Percentiles rank a stretch among this genome's conserved stretches.
phyloP scores from a whole-genome alignment of 2,113 vertebrate genomes.

The Clarias macrocephalus region DNA sequence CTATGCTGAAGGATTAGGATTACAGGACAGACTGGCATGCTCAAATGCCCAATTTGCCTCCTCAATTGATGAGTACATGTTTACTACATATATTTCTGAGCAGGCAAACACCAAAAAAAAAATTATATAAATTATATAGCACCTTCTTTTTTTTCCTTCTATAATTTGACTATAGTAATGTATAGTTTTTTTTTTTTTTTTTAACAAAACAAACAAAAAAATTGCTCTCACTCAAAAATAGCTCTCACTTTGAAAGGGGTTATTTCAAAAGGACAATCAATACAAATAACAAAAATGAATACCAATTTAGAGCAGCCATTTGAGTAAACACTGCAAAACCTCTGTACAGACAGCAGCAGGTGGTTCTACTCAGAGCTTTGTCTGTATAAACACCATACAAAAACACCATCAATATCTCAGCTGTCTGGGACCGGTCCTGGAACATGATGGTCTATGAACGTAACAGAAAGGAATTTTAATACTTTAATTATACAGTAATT shows the following conservation, averaged over 20 bases:
- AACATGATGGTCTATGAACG: neutral
- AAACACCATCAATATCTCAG: neutral
- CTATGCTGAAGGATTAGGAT: neutral
- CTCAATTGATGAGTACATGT: neutral
- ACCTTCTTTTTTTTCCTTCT: neutral
- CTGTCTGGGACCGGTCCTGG: neutral
- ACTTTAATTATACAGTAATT: neutral
- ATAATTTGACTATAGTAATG: neutral
- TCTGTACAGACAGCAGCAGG: neutral
- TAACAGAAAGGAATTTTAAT: neutral
- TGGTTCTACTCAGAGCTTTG: neutral
- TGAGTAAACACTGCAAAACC: constrained; percentile 9
- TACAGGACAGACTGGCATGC: neutral
- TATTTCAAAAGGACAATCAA: constrained; percentile 8
- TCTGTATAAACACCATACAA: constrained; percentile 15
- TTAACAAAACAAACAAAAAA: neutral
- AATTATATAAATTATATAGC: too few species aligned
- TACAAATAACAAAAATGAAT: neutral
- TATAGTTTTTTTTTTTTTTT: neutral
- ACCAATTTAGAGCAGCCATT: constrained; percentile 9
- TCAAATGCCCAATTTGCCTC: constrained; percentile 16
- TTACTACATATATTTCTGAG: constrained; percentile 2
- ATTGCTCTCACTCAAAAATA: neutral
- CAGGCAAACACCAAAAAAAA: neutral
- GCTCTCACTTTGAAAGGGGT: neutral